A percentile compares a stretch with the other conserved stretches of the same genome.
phyloP scores from a whole-genome alignment of 2,113 vertebrate genomes.

The Melospiza melodia region DNA sequence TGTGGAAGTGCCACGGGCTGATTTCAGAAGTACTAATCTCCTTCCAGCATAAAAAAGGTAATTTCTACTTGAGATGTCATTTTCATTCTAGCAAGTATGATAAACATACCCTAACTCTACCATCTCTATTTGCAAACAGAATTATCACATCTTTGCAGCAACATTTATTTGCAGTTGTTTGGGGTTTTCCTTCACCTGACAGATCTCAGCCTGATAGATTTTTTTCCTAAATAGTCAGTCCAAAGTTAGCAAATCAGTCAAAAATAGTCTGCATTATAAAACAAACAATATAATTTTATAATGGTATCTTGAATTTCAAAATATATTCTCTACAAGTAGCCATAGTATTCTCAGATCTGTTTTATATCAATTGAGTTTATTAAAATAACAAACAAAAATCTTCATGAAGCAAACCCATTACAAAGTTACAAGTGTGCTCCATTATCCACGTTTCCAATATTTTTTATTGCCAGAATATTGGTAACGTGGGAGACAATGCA shows the following conservation, averaged over 20 bases:
- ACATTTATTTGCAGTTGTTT: neutral
- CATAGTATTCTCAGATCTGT: neutral
- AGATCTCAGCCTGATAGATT: neutral
- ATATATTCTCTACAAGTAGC: neutral
- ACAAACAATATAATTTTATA: neutral
- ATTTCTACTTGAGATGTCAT: neutral
- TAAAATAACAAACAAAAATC: neutral
- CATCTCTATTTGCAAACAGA: neutral
- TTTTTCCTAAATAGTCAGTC: neutral
- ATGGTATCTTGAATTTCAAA: neutral
- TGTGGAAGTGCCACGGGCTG: neutral
- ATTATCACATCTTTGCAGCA: neutral
- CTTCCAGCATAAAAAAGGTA: neutral
- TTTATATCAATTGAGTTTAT: neutral
- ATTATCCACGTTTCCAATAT: neutral
- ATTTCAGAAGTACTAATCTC: neutral
- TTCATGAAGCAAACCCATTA: neutral
- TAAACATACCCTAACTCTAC: neutral
- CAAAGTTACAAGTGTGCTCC: neutral
- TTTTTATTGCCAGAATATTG: neutral
- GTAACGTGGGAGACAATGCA: rapidly evolving
- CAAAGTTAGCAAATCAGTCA: neutral
- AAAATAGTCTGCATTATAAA: neutral
- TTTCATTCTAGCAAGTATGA: neutral
- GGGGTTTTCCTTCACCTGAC: neutral